Evolutionary conservation across 2,113 vertebrate species (phyloP).

Genomic region (Tricholaema leucomelas): DNA sequence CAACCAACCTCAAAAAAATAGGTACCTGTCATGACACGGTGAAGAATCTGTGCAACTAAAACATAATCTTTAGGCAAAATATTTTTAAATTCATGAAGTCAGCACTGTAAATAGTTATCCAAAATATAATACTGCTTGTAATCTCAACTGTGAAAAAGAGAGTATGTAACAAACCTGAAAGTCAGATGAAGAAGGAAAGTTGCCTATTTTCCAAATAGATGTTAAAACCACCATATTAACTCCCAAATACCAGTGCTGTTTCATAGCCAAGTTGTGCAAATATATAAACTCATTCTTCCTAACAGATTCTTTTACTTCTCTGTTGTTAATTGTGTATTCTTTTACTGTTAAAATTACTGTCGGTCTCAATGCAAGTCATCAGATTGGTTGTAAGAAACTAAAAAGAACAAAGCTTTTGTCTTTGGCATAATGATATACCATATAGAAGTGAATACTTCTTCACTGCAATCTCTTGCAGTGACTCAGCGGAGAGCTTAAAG

Average conservation of each 20-base stretch:
- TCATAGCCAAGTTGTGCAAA: not conserved
- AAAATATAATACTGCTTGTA: not conserved
- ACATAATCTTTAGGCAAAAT: not conserved
- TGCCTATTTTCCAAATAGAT: not conserved
- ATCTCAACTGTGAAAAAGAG: not conserved
- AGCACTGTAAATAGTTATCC: not conserved
- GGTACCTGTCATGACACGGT: not conserved
- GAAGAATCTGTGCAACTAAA: not conserved
- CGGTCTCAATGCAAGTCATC: not conserved
- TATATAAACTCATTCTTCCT: not conserved
- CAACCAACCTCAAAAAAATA: not conserved
- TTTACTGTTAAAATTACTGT: not conserved
- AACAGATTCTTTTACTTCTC: not conserved
- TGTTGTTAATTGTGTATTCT: not conserved
- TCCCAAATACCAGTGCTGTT: not conserved
- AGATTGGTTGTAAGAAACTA: not conserved
- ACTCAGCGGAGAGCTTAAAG: not conserved
- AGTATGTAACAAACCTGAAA: not conserved
- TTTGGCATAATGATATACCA: not conserved
- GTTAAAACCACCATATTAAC: not conserved
- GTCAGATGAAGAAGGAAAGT: not conserved
- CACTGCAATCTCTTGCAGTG: not conserved
- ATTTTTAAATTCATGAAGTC: not conserved
- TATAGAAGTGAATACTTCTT: not conserved
- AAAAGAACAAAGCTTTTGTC: constrained; percentile 4